These are phyloP conservation scores for Sclerodermus sp. DNA, from an alignment of 2,888 invertebrate genomes.

Conservation along the genomic window DNA sequence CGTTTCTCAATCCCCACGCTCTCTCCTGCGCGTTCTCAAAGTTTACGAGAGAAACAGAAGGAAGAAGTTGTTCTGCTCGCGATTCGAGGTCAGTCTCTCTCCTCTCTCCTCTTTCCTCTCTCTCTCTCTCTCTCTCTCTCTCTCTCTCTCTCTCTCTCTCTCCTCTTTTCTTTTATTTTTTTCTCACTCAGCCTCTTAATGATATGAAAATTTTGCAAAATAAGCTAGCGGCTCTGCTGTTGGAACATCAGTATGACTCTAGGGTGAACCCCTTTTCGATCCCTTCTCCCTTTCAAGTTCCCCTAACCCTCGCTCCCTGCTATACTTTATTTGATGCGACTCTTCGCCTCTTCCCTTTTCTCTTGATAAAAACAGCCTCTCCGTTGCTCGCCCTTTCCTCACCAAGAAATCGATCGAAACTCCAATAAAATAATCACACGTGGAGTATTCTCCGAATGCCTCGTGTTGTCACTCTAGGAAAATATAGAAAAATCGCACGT, in stretches of 20 bases:
- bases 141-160: background rate
- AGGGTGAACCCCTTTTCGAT: slow-evolving; percentile 4
- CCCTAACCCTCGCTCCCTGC: slow-evolving; percentile 9
- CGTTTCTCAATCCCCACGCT: too few relatives aligned
- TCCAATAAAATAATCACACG: slow-evolving; percentile 3
- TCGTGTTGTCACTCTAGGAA: background rate
- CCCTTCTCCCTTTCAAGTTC: slow-evolving; percentile 6
- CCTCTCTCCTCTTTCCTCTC: slow-evolving; percentile 1
- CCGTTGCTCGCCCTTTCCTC: slow-evolving; percentile 6
- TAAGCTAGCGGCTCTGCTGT: background rate
- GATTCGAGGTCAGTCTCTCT: background rate
- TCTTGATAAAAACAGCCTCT: background rate
- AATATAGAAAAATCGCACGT: too few relatives aligned
- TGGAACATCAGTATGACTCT: background rate
- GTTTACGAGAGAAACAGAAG: too few relatives aligned
- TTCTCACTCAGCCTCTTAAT: too few relatives aligned
- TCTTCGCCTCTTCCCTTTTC: slow-evolving; percentile 15
- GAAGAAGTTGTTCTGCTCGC: too few relatives aligned
- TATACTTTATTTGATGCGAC: slow-evolving; percentile 30
- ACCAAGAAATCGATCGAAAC: background rate
- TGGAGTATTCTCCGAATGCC: background rate
- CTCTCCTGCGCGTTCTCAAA: too few relatives aligned
- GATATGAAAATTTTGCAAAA: background rate
- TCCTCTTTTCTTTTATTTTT: too few relatives aligned
- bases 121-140: background rate